Base-by-base conservation (phyloP, 2,113 vertebrate species). In the Eira barbara region DNA sequence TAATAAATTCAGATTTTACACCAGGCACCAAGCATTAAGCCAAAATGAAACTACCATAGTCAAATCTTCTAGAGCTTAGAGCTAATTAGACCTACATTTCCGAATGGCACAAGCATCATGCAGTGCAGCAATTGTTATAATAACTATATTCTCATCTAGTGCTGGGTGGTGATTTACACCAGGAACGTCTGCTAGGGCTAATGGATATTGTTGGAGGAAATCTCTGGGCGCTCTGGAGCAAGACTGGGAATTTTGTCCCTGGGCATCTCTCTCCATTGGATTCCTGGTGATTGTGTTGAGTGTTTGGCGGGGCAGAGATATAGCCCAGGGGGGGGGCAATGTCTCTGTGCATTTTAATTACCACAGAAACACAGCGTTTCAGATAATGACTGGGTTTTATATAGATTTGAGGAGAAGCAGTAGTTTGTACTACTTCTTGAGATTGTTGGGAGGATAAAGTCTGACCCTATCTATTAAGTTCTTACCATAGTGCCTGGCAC, bases 1-100 rank as follows among this genome's bases (percentile, higher is more conserved):
- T 98, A 98, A 98, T 98, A 97, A 97, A 89, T 85, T 98, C 98
- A 98, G 98, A 98, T 98, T 98, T 98, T 98, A 98, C 93, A 98
- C 87, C 88, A 97, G 98, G 96, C 98, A 91, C 91, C 18, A 65
- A 98, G 97, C 98, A 98, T 95, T 98, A 98, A 98, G 95, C 98
- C 98, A 98, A 97, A 98, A 98, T 97, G 97, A 98, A 98, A 98
- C 94, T 97, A 97, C 97, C 84, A 52, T 52, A 85, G 80, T 98
- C 98, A 98, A 98, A 98, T 98, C 98, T 98, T 99, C 97, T 98
- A 95, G 97, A 98, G 96, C 98, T 98, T 98, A 98, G 95, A 98
- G 98, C 98, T 99, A 99, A 99, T 99, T 99, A 99, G 98, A 98
- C 94, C 97, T 98, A 88, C 96, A 97, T 97, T 97, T 98, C 96